These are phyloP conservation scores for Nestor notabilis DNA, from an alignment of 2,113 vertebrate genomes.

Conservation along the genomic window DNA sequence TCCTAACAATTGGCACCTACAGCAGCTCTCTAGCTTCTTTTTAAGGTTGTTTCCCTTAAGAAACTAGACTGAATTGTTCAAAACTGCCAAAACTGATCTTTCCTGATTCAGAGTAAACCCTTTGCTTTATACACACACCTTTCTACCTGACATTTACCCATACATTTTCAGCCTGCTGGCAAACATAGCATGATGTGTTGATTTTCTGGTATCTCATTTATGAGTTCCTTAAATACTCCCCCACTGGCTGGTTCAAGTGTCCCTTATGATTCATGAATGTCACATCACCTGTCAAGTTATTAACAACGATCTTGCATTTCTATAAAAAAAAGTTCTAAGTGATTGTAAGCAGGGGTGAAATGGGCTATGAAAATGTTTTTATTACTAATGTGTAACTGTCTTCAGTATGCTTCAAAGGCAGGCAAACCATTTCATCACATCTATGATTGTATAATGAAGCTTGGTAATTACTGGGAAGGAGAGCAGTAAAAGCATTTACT, in stretches of 20 bases:
- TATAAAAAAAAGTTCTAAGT: not conserved
- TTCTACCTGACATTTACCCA: constrained; percentile 12
- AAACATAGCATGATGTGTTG: not conserved
- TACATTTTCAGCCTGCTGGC: not conserved
- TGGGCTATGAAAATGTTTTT: constrained; percentile 47
- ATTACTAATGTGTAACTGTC: not conserved
- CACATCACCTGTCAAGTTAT: not conserved
- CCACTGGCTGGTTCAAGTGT: not conserved
- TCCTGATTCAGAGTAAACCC: not conserved
- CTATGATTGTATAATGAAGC: not conserved
- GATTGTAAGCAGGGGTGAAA: constrained; percentile 28
- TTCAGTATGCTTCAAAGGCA: not conserved
- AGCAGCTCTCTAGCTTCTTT: not conserved
- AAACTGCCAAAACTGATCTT: not conserved
- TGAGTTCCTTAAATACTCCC: not conserved
- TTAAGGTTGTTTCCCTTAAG: not conserved
- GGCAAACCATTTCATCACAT: not conserved
- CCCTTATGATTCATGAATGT: not conserved
- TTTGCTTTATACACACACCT: not conserved
- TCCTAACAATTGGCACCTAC: not conserved
- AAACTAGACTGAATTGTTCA: not conserved
- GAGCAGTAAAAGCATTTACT: not conserved
- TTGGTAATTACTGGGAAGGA: not conserved
- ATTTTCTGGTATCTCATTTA: not conserved
- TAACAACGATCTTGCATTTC: not conserved